These are phyloP conservation scores for Aphis craccivora DNA, from an alignment of 1,140 invertebrate species.

Conservation along the genomic window DNA sequence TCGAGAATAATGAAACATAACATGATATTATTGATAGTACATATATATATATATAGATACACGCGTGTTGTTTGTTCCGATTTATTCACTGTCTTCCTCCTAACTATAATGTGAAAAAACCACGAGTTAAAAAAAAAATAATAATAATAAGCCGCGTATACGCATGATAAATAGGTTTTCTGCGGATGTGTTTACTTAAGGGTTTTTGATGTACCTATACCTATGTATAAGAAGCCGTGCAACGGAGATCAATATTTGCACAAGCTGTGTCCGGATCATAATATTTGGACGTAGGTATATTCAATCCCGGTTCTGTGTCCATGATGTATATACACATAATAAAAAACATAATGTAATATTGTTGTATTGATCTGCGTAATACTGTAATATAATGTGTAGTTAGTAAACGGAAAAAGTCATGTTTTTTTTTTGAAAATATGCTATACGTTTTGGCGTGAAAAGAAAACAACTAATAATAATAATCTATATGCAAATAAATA, in stretches of 20 bases:
- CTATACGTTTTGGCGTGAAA: too few species aligned
- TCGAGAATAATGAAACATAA: neutral
- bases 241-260: slow-evolving; percentile 23
- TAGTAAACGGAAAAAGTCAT: too few species aligned
- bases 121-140: neutral
- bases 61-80: neutral
- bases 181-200: slow-evolving; percentile 14
- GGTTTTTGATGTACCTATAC: neutral
- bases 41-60: neutral
- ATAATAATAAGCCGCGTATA: neutral
- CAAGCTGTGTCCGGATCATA: neutral
- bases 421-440: too few species aligned
- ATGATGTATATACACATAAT: too few species aligned
- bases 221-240: neutral
- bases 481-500: too few species aligned
- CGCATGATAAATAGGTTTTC: neutral
- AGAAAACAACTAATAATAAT: too few species aligned
- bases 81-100: neutral
- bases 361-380: too few species aligned
- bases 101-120: neutral
- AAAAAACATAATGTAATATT: neutral
- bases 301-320: neutral
- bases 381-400: too few species aligned
- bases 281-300: slow-evolving; percentile 18
- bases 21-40: too few species aligned